Base-by-base conservation (phyloP, 2,797 vertebrate species). In the Zenarchopterus dispar region DNA sequence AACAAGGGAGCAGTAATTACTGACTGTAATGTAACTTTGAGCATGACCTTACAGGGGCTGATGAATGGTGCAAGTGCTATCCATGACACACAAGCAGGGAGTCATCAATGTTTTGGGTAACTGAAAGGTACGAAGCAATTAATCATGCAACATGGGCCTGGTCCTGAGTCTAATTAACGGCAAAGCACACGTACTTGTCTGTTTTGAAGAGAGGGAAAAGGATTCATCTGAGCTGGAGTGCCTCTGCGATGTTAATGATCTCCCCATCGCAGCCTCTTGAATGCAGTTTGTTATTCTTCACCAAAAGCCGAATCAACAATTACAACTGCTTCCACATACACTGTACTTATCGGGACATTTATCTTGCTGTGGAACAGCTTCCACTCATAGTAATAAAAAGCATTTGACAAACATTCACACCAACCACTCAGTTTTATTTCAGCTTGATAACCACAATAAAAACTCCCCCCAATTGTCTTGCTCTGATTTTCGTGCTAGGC, bases 121-220 rank as follows among this genome's bases (percentile, higher is more conserved):
- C 67, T 80, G 75, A 62, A 50, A 66, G 73, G 70, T 75, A 84
- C 66, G 63, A 75, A 79, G 90, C 84, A 84, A 93, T 94, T 93
- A 93, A 94, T 93, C 93, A 93, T 88, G 82, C 84, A 88, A 77
- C 85, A 65, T 26, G 46, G 64, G 78, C 67, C 50, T 55, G 11
- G 52, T 70, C 50, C 69, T 60, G 65, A 80, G 84, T 91, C 88
- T 92, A 92, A 93, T 93, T 92, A 93, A 89, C 68, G 39, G 65
- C 19, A 59, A 75, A 86, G 90, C 74, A 77, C 76, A 62, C 80
- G 80, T 78, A 84, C 73, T 53, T 49, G 69, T 47, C 54, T 10
- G 79, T 82, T 80, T 84, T 8, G 79, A 8, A 70, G 75, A 45
- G 42, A 61, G 47, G 57, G 24, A 39, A 54, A 48, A 65, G 50